Base-by-base conservation (phyloP, 2,888 invertebrate species). In the Aleiodes testaceus region DNA sequence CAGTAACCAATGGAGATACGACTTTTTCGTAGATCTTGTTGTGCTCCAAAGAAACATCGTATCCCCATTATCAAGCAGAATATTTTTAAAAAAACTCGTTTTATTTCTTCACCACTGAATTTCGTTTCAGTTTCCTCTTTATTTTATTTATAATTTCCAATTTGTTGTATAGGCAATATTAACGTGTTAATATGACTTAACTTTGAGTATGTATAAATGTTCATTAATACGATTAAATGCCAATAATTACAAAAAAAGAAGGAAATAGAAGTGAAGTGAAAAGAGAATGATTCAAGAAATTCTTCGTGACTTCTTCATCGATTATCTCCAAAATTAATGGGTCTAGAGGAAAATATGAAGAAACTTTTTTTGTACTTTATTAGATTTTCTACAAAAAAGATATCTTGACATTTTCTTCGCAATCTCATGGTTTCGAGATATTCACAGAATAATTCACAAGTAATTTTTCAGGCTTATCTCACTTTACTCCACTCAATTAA, bases 171-270 rank as follows among this genome's bases (percentile, higher is more conserved):
- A 70, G 69, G 11, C 20, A 76, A 73, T 77, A 75, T 74, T 77
- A 79, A 75, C 74, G 74, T 74, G 75, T 79, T 80, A 78, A 79
- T 80, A 79, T 78, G 77, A 77, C 77, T 73, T 72, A 69, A 70
- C 55, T 74, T 74, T 77, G 72, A 72, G 70, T 78, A 78, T 77
- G 72, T 80, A 71, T 77, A 36, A 36, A 79, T 75, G 74, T 74
- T 74, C 70, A 44, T 44, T 44, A 44, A 44, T 36, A 76, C 71
- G 74, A 75, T 77, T 77, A 67, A 76, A 76, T 75, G 72, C 74
- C 66, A 61, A 16, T 44, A n/a, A 42, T 12, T 22, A 16, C 36
- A 36, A 36, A 36, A 9, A 36, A 45, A 45, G n/a, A 44, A 44
- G 11, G 11, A 5, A n/a, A 45, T 14, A 26, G 26, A 20, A 53